Evolutionary conservation across 2,113 vertebrate species (phyloP), one percentile per base, ranked within the genome.

Genomic region (Vulpes lagopus): DNA sequence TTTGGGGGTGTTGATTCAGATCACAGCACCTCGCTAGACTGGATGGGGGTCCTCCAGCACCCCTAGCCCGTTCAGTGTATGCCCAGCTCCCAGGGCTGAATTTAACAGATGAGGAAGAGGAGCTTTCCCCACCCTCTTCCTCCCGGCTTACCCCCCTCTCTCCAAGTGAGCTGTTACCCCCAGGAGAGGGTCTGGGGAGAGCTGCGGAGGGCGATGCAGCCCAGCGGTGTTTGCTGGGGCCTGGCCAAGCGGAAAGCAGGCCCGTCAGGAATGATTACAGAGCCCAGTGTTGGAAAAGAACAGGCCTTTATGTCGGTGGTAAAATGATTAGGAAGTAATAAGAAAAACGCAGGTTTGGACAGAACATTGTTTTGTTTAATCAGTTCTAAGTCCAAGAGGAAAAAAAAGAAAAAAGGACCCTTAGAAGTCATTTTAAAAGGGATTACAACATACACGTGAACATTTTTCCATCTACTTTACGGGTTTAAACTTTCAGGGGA

Each of bases 221-320:
- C 98, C 60, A 20, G 86, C 87, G 64, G 43, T 96, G 84, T 97
- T 96, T 98, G 91, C 98, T 98, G 98, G 97, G 96, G 3, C 78
- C 96, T 4, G 6, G 97, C 98, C 98, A 98, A 97, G 84, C 43
- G 25, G 97, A 98, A 98, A 98, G 94, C 30, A n/a, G 90, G 84
- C 96, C 85, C 98, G 98, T 98, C 97, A 97, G 89, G 67, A 94
- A 74, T 98, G 97, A 99, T 98, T 97, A 97, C 98, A 98, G 94
- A 98, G 97, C 97, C 97, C 94, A 57, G 60, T 96, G 96, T 80
- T 97, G 67, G 96, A 97, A 96, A 76, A 98, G 74, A 96, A 62
- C 30, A 92, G 96, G 94, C 73, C 97, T 98, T 98, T 97, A 94
- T 97, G 90, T 87, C 95, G 92, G 96, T 96, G 98, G 94, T 93